phyloP scores from a whole-genome alignment of 92 coral and sea anemone species.

The Phymanthus crucifer region DNA sequence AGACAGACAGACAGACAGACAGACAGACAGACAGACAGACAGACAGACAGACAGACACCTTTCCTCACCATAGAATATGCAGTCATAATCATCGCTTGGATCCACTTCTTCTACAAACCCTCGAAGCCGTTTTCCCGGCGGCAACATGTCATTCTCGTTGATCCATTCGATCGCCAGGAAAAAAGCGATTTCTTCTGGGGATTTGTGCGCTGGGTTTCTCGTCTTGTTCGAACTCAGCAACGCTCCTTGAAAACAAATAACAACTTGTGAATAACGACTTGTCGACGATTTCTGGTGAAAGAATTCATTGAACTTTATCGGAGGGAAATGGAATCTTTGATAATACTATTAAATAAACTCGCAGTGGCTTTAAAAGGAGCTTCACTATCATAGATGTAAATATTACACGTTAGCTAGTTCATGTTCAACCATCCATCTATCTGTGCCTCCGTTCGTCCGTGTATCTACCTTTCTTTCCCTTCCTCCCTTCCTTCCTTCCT shows the following conservation, averaged over 20 bases:
- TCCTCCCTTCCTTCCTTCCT: neutral
- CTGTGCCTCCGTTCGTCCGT: no score
- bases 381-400: no score
- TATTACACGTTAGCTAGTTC: no score
- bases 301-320: no score
- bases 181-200: conserved; percentile 65
- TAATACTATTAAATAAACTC: no score
- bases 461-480: neutral
- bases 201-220: neutral
- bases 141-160: conserved; percentile 38
- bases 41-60: neutral
- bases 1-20: neutral
- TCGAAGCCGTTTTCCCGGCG: conserved; percentile 50
- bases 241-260: conserved; percentile 15
- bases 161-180: conserved; percentile 64
- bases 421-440: no score
- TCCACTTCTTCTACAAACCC: conserved; percentile 67
- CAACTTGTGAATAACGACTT: no score
- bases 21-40: neutral
- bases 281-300: no score
- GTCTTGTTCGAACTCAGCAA: conserved; percentile 7
- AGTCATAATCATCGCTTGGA: conserved; percentile 65
- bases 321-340: no score
- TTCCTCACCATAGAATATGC: conserved; percentile 61
- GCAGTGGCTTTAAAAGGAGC: no score